Base-by-base conservation (phyloP, 2,797 vertebrate genomes). In the Melanotaenia maccullochi region DNA sequence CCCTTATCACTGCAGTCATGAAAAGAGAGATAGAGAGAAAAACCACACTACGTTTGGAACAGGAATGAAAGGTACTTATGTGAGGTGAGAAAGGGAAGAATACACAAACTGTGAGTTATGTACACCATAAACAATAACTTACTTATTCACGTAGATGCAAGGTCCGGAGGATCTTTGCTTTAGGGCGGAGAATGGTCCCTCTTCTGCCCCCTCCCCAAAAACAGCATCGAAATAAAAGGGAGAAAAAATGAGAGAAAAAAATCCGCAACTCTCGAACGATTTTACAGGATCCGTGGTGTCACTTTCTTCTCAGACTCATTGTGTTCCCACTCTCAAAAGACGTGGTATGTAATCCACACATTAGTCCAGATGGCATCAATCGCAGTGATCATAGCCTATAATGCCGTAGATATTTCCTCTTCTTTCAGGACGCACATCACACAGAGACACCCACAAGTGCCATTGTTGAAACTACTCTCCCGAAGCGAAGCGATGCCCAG, bases 261-360 rank as follows among this genome's bases (percentile, higher is more conserved):
- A 96, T 93, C 90, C 90, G 95, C 94, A 95, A 94, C 95, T 96
- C 93, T 94, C 94, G 90, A 89, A 94, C 89, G 94, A 92, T 94
- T 94, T 87, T 44, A 87, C 78, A 91, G 91, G 93, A 95, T 94
- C 91, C 91, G 87, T 90, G 93, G 74, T 88, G 94, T 92, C 74
- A 86, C 86, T 87, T 91, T 90, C 83, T 85, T 85, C 84, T 85
- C 62, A 87, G 71, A 86, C 71, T 83, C 87, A 88, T 83, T 65
- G 66, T 68, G 87, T 80, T 83, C 85, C 81, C 89, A 82, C 91
- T 85, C 64, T 86, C 68, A 82, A 61, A 68, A 76, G 93, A 93
- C 71, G 57, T 60, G 78, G 66, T 61, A 74, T 81, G 72, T 91
- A 93, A 93, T 93, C 93, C 93, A 93, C 76, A 83, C 78, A 90